Evolutionary conservation across 2,888 invertebrate genomes (phyloP), one percentile per base, ranked within the genome.

Genomic region (Cosmia trapezina): DNA sequence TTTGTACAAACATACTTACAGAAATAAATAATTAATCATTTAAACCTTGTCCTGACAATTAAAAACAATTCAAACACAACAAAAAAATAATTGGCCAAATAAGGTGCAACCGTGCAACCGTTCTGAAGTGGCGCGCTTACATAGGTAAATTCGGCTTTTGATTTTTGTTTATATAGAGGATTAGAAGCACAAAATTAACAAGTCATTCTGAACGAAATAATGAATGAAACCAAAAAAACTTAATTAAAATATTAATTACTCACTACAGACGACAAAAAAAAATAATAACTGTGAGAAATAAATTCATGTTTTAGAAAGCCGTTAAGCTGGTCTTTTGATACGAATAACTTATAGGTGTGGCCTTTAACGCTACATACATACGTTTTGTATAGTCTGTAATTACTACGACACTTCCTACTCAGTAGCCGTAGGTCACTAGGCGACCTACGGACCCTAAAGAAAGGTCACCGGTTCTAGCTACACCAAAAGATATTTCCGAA

Each of bases 371-470:
- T 45, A 51, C 45, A 41, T 70, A 75, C 49, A 68, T 69, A 70
- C 57, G 37, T 70, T 71, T 76, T 79, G 72, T 80, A 72, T 64
- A 78, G 54, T 74, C 71, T 81, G 77, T 80, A 80, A 84, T 83
- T 84, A 80, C 69, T 59, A 22, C 59, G 11, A 49, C 66, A 86
- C 87, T 88, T 88, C 87, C 87, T 80, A 80, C 74, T 76, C 66
- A 54, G 75, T 80, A 77, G 77, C 73, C 64, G 83, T 84, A 80
- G 80, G 83, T 81, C 81, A 79, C 83, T 53, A 17, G 80, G 63
- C 75, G 83, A 85, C 86, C 87, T 87, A 87, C 79, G 72, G 43
- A 68, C 78, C 85, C 85, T 83, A 78, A 86, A 85, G 79, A 80
- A 81, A 86, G 87, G 87, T 70, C 76, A 76, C 54, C n/a, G 28